Evolutionary conservation across 2,888 invertebrate genomes (phyloP).

Genomic region (Cerastis leucographa): DNA sequence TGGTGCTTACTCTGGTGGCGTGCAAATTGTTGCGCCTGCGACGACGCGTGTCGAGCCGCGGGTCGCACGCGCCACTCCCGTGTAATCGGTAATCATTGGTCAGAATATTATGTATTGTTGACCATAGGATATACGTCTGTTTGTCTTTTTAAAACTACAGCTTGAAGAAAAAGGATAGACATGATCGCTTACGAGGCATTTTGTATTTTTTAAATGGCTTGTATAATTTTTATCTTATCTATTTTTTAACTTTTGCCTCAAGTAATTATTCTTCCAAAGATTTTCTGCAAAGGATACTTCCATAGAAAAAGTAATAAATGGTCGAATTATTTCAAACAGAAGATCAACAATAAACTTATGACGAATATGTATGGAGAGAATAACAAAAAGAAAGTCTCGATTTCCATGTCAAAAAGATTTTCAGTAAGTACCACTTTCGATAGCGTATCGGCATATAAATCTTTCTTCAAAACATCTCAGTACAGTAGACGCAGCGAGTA

Average conservation of each 20-base stretch:
- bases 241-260: too few relatives aligned
- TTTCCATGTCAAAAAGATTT: slow-evolving; percentile 23
- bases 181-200: neutral
- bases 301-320: neutral
- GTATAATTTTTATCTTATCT: too few relatives aligned
- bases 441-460: neutral
- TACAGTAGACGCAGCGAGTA: slow-evolving; percentile 4
- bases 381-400: slow-evolving; percentile 8
- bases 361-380: neutral
- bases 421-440: neutral
- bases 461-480: slow-evolving; percentile 11
- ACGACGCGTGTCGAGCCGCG: slow-evolving; percentile 29
- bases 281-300: neutral
- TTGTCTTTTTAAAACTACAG: neutral
- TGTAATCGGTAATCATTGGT: slow-evolving; percentile 73
- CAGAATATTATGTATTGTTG: slow-evolving; percentile 35
- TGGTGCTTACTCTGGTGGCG: slow-evolving; percentile 34
- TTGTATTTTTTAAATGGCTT: too few relatives aligned
- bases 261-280: too few relatives aligned
- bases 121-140: slow-evolving; percentile 11
- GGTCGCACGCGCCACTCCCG: slow-evolving; percentile 67
- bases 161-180: neutral
- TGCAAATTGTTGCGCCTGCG: slow-evolving; percentile 61
- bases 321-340: neutral
- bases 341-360: neutral